Base-by-base conservation (phyloP, 2,113 vertebrate genomes). In the Vireo altiloquus region DNA sequence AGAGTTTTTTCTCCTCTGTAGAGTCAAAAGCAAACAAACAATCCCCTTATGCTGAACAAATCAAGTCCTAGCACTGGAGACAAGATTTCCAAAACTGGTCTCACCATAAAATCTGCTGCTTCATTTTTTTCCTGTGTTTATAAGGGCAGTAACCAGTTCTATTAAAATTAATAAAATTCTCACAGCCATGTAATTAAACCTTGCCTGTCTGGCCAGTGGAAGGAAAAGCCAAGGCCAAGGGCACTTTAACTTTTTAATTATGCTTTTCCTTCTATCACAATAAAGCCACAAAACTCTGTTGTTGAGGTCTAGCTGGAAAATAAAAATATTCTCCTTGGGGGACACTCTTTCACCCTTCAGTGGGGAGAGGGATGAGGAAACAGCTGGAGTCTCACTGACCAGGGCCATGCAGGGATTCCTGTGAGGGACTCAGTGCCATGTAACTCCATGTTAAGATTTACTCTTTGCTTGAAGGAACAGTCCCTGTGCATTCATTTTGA, bases 401-500 rank as follows among this genome's bases (percentile, higher is more conserved):
- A 44, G 91, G 80, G 69, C 80, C 9, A 24, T 82, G 82, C 91
- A 90, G 79, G 50, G 10, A 2, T 94, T 96, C 93, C 91, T 93
- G 80, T 52, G 96, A 89, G 91, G 64, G 82, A 69, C 27, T 50
- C 84, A 19, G 89, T 66, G 77, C 75, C 31, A 49, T 85, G 77
- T 87, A 94, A 86, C 79, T 82, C 80, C 71, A 42, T 9, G 33
- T 92, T 78, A 96, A 93, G 93, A 95, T 95, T 97, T 93, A 93
- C 94, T 94, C 86, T 96, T 88, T 96, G 90, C 95, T 96, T 89
- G 95, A 97, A 96, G 95, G 87, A 95, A 92, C 79, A 87, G 91
- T 82, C 87, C 95, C 93, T 82, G 86, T 91, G 83, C 77, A 81
- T 71, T 82, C 74, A 66, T 96, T 97, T 96, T 94, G 93, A 96